phyloP scores from a whole-genome alignment of 1,140 invertebrate species.

The Rhyzopertha dominica region DNA sequence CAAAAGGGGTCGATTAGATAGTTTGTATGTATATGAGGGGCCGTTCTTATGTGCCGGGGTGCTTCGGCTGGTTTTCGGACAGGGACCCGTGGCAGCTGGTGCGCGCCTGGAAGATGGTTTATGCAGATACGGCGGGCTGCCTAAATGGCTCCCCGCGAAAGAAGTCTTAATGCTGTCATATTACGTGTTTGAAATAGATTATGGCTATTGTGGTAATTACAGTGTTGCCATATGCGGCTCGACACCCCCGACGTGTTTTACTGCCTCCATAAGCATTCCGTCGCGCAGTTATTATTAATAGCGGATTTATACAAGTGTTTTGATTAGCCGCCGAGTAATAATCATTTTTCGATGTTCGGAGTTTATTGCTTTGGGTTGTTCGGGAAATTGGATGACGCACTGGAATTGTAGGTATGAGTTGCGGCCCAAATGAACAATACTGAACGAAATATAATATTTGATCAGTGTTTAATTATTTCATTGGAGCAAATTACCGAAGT shows the following conservation, averaged over 20 bases:
- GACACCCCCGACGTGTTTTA: conserved; percentile 28
- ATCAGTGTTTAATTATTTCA: no score
- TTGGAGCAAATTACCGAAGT: no score
- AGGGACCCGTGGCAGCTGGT: conserved; percentile 29
- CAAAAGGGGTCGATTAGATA: conserved; percentile 37
- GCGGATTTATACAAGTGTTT: no score
- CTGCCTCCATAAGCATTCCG: conserved; percentile 23
- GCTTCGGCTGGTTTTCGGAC: conserved; percentile 23
- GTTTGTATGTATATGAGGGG: conserved; percentile 35
- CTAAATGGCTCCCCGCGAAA: conserved; percentile 36
- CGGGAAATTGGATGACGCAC: no score
- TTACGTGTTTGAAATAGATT: conserved; percentile 45
- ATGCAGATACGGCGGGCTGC: conserved; percentile 38
- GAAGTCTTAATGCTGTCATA: conserved; percentile 44
- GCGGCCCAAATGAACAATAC: no score
- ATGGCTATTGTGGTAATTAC: conserved; percentile 44
- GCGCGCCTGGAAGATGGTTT: conserved; percentile 35
- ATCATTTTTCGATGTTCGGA: no score
- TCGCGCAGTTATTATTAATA: conserved; percentile 17
- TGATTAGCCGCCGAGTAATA: no score
- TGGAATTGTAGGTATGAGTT: no score
- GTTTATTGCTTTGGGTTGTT: no score
- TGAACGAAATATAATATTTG: no score
- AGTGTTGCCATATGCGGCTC: conserved; percentile 40
- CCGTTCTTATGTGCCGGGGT: conserved; percentile 21